Conservation (phyloP, 2,113 vertebrate genomes). For the Guaruba guarouba region DNA sequence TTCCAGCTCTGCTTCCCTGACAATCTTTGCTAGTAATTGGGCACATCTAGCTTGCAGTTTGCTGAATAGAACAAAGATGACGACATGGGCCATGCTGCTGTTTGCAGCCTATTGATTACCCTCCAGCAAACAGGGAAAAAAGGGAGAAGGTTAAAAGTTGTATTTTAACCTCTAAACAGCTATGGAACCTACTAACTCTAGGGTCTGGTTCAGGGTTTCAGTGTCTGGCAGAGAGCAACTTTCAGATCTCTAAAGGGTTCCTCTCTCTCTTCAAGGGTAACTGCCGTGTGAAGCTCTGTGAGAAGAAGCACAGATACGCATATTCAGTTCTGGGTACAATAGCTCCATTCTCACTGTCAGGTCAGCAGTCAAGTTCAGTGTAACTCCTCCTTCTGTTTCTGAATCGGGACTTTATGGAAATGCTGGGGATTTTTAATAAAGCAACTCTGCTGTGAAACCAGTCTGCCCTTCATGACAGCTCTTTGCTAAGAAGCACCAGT, state of each 20-base stretch:
- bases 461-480: conserved; percentile 45
- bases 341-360: conserved; percentile 63
- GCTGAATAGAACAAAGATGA: conserved; percentile 23
- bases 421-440: conserved; percentile 52
- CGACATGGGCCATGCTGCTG: background rate
- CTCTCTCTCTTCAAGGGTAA: background rate
- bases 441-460: conserved; percentile 30
- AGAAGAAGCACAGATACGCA: conserved; percentile 44
- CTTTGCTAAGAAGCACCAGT: background rate
- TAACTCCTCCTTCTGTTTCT: conserved; percentile 59
- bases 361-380: conserved; percentile 66
- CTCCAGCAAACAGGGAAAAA: background rate
- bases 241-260: conserved; percentile 16
- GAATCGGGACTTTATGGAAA: conserved; percentile 58
- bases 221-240: background rate
- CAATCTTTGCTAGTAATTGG: conserved; percentile 3
- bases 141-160: background rate
- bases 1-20: conserved; percentile 23
- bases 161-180: background rate
- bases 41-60: background rate
- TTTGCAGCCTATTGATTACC: background rate
- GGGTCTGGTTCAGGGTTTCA: background rate
- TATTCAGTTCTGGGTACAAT: conserved; percentile 61
- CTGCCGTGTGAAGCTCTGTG: background rate
- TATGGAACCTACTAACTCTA: background rate